These are phyloP conservation scores for Panthera uncia DNA, from an alignment of 2,113 vertebrate genomes.

Conservation along the genomic window DNA sequence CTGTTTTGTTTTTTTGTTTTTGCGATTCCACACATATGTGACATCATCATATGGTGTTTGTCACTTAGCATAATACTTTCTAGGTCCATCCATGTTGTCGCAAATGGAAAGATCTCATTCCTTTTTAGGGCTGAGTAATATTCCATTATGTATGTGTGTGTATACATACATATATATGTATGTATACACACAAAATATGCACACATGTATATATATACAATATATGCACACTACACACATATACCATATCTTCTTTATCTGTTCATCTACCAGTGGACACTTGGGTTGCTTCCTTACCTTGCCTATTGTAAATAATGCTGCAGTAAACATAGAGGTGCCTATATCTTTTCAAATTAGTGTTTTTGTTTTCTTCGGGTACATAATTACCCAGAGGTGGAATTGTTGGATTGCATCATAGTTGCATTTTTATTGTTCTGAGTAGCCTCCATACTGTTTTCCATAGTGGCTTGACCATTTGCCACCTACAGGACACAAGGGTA, in stretches of 20 bases:
- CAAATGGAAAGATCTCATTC: not conserved
- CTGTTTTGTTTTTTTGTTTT: not conserved
- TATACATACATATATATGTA: too few species aligned
- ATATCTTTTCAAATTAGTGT: not conserved
- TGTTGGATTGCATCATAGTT: not conserved
- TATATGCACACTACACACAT: not conserved
- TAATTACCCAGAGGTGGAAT: not conserved
- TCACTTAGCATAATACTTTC: not conserved
- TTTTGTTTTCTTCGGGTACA: not conserved
- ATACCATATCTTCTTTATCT: not conserved
- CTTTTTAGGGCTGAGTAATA: not conserved
- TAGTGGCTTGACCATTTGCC: not conserved
- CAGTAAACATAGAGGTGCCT: not conserved
- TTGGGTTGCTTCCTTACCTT: not conserved
- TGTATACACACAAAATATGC: too few species aligned
- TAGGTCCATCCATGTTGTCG: not conserved
- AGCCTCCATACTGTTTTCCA: not conserved
- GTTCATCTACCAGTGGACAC: not conserved
- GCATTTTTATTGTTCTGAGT: not conserved
- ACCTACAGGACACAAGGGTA: not conserved
- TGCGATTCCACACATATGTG: not conserved
- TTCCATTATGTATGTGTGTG: not conserved
- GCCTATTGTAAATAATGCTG: not conserved
- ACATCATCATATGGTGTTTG: not conserved
- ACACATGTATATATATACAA: too few species aligned